Conservation (phyloP, 2,113 vertebrate genomes). For the Cololabis saira region DNA sequence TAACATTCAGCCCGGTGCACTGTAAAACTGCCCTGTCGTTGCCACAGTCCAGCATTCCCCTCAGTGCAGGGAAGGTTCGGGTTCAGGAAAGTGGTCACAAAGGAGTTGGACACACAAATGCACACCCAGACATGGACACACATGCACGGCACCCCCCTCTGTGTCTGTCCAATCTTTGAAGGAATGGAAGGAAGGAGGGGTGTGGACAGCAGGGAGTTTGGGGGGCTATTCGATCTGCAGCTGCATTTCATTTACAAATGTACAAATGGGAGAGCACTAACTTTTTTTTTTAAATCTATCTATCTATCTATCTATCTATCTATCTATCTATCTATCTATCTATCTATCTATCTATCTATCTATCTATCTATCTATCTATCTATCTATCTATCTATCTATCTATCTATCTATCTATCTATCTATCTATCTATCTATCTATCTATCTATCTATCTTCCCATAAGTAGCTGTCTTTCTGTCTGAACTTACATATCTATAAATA, state of each 20-base stretch:
- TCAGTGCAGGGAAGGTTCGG: slow-evolving; percentile 71
- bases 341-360: too few species aligned
- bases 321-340: slow-evolving; percentile 30
- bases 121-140: slow-evolving; percentile 29
- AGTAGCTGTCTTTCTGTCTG: too few species aligned
- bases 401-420: too few species aligned
- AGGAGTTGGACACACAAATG: slow-evolving; percentile 70
- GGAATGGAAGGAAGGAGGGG: slow-evolving; percentile 40
- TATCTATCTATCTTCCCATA: too few species aligned
- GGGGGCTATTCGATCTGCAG: slow-evolving; percentile 74
- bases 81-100: slow-evolving; percentile 82
- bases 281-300: slow-evolving; percentile 60
- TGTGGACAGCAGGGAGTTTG: slow-evolving; percentile 56
- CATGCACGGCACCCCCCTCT: slow-evolving; percentile 66
- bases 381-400: too few species aligned
- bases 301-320: slow-evolving; percentile 59
- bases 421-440: too few species aligned
- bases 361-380: too few species aligned
- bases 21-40: slow-evolving; percentile 84
- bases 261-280: slow-evolving; percentile 67
- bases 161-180: slow-evolving; percentile 74
- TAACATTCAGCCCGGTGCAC: slow-evolving; percentile 85
- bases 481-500: too few species aligned
- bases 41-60: slow-evolving; percentile 80
- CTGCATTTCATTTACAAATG: slow-evolving; percentile 81